phyloP scores from a whole-genome alignment of 2,113 vertebrate species.

The Vulpes ferrilata region DNA sequence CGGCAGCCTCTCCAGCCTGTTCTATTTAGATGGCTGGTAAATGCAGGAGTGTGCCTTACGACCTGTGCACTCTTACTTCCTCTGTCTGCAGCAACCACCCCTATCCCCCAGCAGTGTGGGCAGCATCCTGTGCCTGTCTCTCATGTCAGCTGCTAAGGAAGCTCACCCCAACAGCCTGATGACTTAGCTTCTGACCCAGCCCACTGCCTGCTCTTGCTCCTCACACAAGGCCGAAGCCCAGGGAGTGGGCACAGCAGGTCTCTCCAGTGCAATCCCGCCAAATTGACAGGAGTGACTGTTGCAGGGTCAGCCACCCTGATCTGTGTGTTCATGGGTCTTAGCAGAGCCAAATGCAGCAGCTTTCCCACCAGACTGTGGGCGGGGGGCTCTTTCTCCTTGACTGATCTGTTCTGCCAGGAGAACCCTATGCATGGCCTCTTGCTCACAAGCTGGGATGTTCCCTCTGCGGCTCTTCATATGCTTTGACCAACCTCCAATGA shows the following conservation, averaged over 20 bases:
- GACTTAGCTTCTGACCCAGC: background rate
- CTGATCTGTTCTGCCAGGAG: background rate
- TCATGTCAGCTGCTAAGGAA: background rate
- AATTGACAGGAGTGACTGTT: background rate
- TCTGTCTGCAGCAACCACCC: background rate
- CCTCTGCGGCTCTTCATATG: background rate
- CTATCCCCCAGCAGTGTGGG: background rate
- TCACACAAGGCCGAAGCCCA: background rate
- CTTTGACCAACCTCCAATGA: background rate
- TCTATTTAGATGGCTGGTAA: background rate
- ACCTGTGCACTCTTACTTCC: constrained; percentile 39
- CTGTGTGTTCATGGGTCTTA: background rate
- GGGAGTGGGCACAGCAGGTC: background rate
- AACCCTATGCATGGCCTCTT: background rate
- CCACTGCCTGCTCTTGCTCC: background rate
- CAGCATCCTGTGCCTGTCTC: constrained; percentile 17
- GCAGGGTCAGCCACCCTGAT: background rate
- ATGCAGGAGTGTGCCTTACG: background rate
- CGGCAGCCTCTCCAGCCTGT: background rate
- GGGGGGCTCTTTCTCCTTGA: background rate
- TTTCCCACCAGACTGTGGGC: background rate
- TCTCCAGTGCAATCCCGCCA: background rate
- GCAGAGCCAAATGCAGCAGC: background rate
- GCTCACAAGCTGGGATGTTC: background rate
- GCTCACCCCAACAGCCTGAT: background rate